phyloP scores from a whole-genome alignment of 2,113 vertebrate genomes.

The Oreochromis tanganicae region DNA sequence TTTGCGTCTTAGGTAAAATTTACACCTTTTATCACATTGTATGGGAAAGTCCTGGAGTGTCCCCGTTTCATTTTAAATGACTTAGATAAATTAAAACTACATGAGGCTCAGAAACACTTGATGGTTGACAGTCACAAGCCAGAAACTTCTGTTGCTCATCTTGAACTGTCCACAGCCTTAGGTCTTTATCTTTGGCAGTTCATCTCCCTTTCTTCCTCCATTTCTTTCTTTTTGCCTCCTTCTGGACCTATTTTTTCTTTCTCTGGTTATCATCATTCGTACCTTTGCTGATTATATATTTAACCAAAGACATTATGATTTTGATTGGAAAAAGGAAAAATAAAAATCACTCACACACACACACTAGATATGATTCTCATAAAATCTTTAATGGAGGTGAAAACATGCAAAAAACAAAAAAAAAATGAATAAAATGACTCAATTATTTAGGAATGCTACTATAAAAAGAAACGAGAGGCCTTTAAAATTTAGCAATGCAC shows the following conservation, averaged over 20 bases:
- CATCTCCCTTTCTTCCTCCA: not conserved
- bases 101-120: not conserved
- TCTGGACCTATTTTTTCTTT: not conserved
- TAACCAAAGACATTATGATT: not conserved
- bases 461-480: conserved; percentile 12
- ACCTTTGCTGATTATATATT: not conserved
- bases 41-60: too few relatives aligned
- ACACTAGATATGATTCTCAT: conserved; percentile 35
- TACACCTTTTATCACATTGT: not conserved
- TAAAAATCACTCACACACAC: not conserved
- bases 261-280: accelerated
- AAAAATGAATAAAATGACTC: conserved; percentile 8
- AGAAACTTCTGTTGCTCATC: not conserved
- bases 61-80: too few relatives aligned
- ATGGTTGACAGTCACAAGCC: not conserved
- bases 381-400: conserved; percentile 76
- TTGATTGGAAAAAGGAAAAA: not conserved
- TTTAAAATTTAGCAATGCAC: conserved; percentile 10
- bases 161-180: not conserved
- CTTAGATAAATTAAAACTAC: too few relatives aligned
- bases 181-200: not conserved
- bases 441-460: conserved; percentile 32
- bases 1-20: not conserved
- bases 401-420: conserved; percentile 54
- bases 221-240: not conserved